These are phyloP conservation scores for Chloebia gouldiae DNA, from an alignment of 2,113 vertebrate species.

Conservation along the genomic window DNA sequence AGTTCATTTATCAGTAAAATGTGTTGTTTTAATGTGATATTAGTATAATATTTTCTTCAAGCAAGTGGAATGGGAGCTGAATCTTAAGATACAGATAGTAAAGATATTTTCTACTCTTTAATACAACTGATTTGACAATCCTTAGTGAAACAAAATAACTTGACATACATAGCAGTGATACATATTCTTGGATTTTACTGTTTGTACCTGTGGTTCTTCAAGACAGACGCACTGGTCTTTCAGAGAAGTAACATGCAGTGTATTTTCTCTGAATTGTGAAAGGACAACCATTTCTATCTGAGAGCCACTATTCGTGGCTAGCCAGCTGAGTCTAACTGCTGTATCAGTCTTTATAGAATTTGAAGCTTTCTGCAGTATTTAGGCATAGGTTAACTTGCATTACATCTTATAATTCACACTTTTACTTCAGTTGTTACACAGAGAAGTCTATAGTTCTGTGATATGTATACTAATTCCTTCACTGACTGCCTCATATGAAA, in stretches of 20 bases:
- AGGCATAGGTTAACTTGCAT: not conserved
- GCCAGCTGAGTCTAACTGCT: not conserved
- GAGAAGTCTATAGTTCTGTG: not conserved
- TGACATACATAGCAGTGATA: not conserved
- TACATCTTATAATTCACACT: not conserved
- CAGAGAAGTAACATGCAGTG: rapidly evolving
- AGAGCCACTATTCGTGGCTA: not conserved
- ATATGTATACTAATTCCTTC: not conserved
- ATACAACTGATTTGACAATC: not conserved
- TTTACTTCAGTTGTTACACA: not conserved
- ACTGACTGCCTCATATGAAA: not conserved
- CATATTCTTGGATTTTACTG: not conserved
- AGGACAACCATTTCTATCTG: not conserved
- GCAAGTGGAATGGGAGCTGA: not conserved
- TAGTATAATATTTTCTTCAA: not conserved
- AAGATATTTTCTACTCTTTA: not conserved
- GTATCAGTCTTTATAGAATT: not conserved
- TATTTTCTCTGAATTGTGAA: not conserved
- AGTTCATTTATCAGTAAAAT: not conserved
- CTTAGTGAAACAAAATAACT: not conserved
- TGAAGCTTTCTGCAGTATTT: not conserved
- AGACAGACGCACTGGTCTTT: not conserved
- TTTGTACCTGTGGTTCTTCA: not conserved
- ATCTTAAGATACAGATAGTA: not conserved
- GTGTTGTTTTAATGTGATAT: not conserved